These are phyloP conservation scores for Thereva unica DNA, from an alignment of 2,888 invertebrate genomes.

Conservation along the genomic window DNA sequence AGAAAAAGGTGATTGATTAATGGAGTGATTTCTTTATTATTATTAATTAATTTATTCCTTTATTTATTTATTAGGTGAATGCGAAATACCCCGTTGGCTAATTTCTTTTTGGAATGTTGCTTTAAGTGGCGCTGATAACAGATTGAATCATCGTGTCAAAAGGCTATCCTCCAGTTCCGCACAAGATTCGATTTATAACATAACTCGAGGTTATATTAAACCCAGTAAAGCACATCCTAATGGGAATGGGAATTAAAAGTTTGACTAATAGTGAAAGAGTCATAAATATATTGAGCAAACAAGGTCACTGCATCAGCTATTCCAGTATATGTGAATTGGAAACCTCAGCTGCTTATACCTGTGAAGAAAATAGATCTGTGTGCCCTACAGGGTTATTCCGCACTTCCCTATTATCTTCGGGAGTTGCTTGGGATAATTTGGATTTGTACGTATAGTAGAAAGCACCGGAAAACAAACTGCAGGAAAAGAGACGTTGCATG, in stretches of 20 bases:
- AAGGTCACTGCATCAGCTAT: constrained; percentile 10
- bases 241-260: constrained; percentile 4
- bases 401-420: background rate
- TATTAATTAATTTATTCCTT: too few species aligned
- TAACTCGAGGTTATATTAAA: constrained; percentile 4
- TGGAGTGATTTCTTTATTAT: too few species aligned
- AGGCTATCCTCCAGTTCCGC: background rate
- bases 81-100: constrained; percentile 1
- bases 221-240: background rate
- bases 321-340: constrained; percentile 5
- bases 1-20: too few species aligned
- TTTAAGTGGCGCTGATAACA: constrained; percentile 3
- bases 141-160: background rate
- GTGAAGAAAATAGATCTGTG: background rate
- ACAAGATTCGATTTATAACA: constrained; percentile 5
- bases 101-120: background rate
- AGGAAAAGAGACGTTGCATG: constrained; percentile 19
- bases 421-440: constrained; percentile 19
- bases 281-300: constrained; percentile 10
- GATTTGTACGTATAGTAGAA: constrained; percentile 12
- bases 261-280: background rate
- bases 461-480: background rate
- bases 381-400: background rate
- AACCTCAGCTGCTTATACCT: constrained; percentile 13
- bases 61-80: background rate